Evolutionary conservation across 1,140 invertebrate genomes (phyloP).

Genomic region (Drosophila rufa): DNA sequence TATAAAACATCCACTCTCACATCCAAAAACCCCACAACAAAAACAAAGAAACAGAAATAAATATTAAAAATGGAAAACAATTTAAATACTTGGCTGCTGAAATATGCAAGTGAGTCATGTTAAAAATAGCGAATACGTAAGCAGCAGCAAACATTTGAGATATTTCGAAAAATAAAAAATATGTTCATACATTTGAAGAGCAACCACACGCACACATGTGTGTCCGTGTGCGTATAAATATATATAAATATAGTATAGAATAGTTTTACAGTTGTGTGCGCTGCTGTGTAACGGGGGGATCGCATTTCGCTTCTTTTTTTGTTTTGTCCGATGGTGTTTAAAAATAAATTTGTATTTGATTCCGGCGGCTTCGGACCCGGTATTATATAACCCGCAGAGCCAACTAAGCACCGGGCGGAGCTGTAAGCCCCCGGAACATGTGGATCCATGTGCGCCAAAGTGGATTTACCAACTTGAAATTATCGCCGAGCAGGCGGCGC

Average conservation of each 20-base stretch:
- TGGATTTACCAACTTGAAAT: conserved; percentile 82
- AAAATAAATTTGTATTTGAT: conserved; percentile 46
- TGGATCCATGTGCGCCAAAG: conserved; percentile 79
- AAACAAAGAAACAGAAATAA: background rate
- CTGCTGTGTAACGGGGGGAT: conserved; percentile 37
- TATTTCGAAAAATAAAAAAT: conserved; percentile 43
- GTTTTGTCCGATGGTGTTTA: conserved; percentile 34
- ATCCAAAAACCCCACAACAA: background rate
- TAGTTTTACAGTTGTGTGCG: conserved; percentile 17
- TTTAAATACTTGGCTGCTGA: conserved; percentile 48
- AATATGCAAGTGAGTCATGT: conserved; percentile 49
- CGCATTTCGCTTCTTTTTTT: conserved; percentile 32
- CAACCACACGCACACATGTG: conserved; percentile 9
- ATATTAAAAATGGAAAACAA: conserved; percentile 37
- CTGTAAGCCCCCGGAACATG: conserved; percentile 70
- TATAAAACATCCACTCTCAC: conserved; percentile 7
- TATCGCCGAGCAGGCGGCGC: conserved; percentile 78
- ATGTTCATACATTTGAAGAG: conserved; percentile 32
- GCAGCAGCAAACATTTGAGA: conserved; percentile 67
- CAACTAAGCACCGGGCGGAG: conserved; percentile 64
- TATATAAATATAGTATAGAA: conserved; percentile 1
- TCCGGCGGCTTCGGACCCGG: background rate
- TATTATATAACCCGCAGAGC: conserved; percentile 37
- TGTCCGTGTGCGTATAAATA: conserved; percentile 11
- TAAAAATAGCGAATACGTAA: conserved; percentile 70